phyloP scores from a whole-genome alignment of 1,140 invertebrate genomes.

The Nebria ingens region DNA sequence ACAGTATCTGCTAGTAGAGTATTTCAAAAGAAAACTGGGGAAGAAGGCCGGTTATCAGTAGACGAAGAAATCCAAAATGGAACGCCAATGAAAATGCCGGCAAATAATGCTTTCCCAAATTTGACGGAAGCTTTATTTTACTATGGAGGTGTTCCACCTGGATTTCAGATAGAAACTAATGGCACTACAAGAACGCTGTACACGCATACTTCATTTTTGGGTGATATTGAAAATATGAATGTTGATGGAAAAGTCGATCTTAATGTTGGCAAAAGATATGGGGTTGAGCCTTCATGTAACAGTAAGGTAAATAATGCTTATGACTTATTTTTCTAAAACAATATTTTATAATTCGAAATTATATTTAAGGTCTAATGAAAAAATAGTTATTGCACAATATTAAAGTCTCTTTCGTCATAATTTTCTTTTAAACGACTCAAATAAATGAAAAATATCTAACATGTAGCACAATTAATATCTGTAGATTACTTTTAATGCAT shows the following conservation, averaged over 20 bases:
- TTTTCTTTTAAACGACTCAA: too few relatives aligned
- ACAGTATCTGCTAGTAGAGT: not conserved
- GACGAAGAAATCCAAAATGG: not conserved
- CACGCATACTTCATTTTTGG: slow-evolving; percentile 54
- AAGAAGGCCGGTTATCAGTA: not conserved
- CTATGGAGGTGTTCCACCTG: slow-evolving; percentile 71
- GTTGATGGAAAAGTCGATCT: slow-evolving; percentile 62
- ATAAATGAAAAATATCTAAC: too few relatives aligned
- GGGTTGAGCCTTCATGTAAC: slow-evolving; percentile 64
- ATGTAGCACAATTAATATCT: too few relatives aligned
- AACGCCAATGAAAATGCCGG: not conserved
- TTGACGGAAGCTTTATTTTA: slow-evolving; percentile 53
- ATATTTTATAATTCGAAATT: too few relatives aligned
- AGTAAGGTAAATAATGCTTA: slow-evolving; percentile 46
- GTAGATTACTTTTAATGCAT: too few relatives aligned
- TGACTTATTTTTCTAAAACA: too few relatives aligned
- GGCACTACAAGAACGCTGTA: slow-evolving; percentile 33
- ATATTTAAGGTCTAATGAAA: too few relatives aligned
- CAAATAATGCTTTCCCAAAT: slow-evolving; percentile 43
- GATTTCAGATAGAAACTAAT: slow-evolving; percentile 33
- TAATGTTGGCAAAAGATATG: slow-evolving; percentile 57
- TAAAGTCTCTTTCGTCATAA: too few relatives aligned
- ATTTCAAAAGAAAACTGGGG: not conserved
- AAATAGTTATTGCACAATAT: too few relatives aligned
- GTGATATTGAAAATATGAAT: slow-evolving; percentile 70